Evolutionary conservation across 2,113 vertebrate genomes (phyloP).

Genomic region (Ifrita kowaldi): DNA sequence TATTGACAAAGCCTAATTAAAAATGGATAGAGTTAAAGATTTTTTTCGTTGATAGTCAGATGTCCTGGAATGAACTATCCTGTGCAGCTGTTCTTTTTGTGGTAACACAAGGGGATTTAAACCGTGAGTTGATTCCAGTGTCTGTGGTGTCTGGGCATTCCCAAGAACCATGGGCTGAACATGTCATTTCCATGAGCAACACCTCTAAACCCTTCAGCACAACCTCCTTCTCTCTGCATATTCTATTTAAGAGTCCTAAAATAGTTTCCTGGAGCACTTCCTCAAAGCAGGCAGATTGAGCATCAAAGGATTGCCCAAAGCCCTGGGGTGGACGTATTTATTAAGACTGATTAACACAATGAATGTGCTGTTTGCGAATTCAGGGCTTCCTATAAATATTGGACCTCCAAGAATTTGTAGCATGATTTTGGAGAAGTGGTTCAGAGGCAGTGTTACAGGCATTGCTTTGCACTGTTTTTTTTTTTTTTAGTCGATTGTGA

Average conservation of each 20-base stretch:
- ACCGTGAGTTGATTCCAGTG: background rate
- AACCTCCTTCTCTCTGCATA: background rate
- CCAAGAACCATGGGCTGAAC: background rate
- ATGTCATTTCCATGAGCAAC: background rate
- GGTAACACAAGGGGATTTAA: background rate
- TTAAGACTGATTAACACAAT: slow-evolving; percentile 17
- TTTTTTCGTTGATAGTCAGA: background rate
- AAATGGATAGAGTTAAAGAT: slow-evolving; percentile 42
- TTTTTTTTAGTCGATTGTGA: background rate
- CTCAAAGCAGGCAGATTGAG: slow-evolving; percentile 9
- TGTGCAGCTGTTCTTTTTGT: background rate
- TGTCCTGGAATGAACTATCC: background rate
- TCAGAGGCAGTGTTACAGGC: background rate
- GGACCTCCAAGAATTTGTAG: background rate
- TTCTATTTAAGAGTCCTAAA: slow-evolving; percentile 39
- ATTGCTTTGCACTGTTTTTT: background rate
- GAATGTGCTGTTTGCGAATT: background rate
- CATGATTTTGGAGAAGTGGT: background rate
- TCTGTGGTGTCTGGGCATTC: background rate
- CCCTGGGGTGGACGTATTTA: slow-evolving; percentile 16
- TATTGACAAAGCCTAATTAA: slow-evolving; percentile 46
- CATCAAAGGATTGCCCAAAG: slow-evolving; percentile 39
- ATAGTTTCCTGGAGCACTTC: background rate
- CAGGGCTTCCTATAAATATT: background rate
- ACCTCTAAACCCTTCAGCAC: background rate